Conservation (phyloP, 1,140 invertebrate genomes). For the Schlechtendalia chinensis region DNA sequence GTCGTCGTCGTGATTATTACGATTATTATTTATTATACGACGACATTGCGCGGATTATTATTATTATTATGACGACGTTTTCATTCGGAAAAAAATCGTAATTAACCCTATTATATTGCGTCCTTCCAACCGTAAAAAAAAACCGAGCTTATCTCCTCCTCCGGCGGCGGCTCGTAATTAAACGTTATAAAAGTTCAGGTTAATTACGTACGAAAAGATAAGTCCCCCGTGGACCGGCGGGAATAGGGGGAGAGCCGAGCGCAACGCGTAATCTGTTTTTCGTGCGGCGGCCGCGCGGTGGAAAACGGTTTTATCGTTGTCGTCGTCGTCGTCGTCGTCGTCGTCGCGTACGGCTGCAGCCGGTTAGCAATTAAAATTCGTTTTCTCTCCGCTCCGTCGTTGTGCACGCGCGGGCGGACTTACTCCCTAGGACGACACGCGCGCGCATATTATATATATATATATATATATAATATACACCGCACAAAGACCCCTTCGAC, state of each 20-base stretch:
- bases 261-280: slow-evolving; percentile 41
- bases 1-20: neutral
- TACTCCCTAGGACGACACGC: neutral
- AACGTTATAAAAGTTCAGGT: slow-evolving; percentile 50
- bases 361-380: slow-evolving; percentile 30
- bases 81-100: slow-evolving; percentile 35
- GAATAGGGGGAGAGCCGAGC: neutral
- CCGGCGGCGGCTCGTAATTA: slow-evolving; percentile 41
- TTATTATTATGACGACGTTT: neutral
- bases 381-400: neutral
- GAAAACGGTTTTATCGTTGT: slow-evolving; percentile 25
- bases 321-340: slow-evolving; percentile 32
- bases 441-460: neutral
- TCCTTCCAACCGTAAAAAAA: slow-evolving; percentile 49
- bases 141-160: slow-evolving; percentile 37
- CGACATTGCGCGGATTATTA: neutral
- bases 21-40: slow-evolving; percentile 14
- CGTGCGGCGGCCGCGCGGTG: slow-evolving; percentile 22
- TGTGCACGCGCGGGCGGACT: too few relatives aligned
- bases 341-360: neutral
- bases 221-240: neutral
- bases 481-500: slow-evolving; percentile 30
- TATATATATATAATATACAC: neutral
- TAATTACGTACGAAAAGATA: slow-evolving; percentile 49
- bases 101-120: slow-evolving; percentile 50